Evolutionary conservation across 2,888 invertebrate species (phyloP).

Genomic region (Noctuana brunneofusca): DNA sequence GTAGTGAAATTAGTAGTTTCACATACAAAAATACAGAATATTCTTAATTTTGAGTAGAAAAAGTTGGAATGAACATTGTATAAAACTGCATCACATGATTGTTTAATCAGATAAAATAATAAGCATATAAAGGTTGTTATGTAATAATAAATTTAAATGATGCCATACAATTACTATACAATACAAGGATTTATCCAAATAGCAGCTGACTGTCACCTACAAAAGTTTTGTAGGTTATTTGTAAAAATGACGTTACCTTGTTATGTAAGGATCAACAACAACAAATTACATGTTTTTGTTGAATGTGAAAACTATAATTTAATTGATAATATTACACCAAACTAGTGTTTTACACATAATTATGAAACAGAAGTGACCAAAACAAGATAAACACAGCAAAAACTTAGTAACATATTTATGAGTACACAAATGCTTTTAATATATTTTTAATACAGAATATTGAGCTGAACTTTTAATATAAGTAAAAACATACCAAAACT

Average conservation of each 20-base stretch:
- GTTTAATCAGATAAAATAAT: too few species aligned
- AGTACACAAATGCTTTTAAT: background rate
- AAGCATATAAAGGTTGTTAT: conserved; percentile 8
- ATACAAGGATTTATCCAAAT: conserved; percentile 4
- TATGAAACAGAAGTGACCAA: background rate
- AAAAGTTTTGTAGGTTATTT: conserved; percentile 63
- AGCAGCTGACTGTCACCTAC: conserved; percentile 34
- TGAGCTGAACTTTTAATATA: background rate
- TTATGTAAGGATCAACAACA: conserved; percentile 76
- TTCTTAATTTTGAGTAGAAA: too few species aligned
- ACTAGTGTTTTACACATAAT: background rate
- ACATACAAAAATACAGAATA: too few species aligned
- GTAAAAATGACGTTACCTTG: conserved; percentile 67
- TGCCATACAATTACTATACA: background rate
- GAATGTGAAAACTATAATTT: background rate
- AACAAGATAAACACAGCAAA: conserved; percentile 21
- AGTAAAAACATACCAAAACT: conserved; percentile 63
- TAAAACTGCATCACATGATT: too few species aligned
- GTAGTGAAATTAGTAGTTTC: too few species aligned
- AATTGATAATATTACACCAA: background rate
- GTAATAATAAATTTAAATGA: conserved; percentile 14
- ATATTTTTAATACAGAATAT: background rate
- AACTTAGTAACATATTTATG: conserved; percentile 21
- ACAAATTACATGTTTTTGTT: conserved; percentile 49
- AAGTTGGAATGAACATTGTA: too few species aligned